Conservation (phyloP, 2,797 vertebrate species). For the Sebastiscus tertius region DNA sequence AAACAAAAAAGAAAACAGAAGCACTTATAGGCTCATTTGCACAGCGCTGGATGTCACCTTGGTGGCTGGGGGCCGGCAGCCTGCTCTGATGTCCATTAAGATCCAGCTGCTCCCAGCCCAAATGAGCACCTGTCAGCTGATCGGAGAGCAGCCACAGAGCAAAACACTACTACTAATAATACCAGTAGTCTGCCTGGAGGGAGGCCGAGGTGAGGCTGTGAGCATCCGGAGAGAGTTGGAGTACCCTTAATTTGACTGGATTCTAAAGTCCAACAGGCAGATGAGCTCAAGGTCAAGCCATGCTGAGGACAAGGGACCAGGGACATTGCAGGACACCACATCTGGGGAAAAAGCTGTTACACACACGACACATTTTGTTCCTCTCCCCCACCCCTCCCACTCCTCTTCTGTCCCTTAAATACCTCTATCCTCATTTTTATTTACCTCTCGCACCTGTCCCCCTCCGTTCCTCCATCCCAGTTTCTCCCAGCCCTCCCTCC, state of each 20-base stretch:
- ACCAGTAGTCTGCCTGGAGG: conserved; percentile 14
- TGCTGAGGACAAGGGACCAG: conserved; percentile 4
- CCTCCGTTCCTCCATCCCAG: conserved; percentile 27
- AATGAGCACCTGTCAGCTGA: conserved; percentile 72
- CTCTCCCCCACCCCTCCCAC: neutral
- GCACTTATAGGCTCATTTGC: conserved; percentile 69
- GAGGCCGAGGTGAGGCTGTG: neutral
- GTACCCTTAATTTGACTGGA: conserved; percentile 24
- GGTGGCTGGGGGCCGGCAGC: conserved; percentile 41
- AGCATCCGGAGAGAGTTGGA: conserved; percentile 7
- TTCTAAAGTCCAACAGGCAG: conserved; percentile 38
- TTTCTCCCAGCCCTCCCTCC: conserved; percentile 23
- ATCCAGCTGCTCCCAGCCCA: conserved; percentile 57
- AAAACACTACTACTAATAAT: conserved; percentile 38
- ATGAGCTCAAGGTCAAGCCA: conserved; percentile 51
- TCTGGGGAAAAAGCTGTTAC: neutral
- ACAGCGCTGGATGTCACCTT: conserved; percentile 66
- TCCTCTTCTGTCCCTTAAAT: conserved; percentile 3
- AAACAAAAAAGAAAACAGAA: neutral
- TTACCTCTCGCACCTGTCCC: conserved; percentile 46
- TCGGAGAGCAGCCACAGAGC: conserved; percentile 36
- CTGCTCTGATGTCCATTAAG: conserved; percentile 61
- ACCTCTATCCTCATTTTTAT: conserved; percentile 29
- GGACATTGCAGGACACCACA: neutral
- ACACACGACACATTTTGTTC: neutral